Evolutionary conservation across 2,797 vertebrate species (phyloP).

Genomic region (Eutrigla gurnardus): DNA sequence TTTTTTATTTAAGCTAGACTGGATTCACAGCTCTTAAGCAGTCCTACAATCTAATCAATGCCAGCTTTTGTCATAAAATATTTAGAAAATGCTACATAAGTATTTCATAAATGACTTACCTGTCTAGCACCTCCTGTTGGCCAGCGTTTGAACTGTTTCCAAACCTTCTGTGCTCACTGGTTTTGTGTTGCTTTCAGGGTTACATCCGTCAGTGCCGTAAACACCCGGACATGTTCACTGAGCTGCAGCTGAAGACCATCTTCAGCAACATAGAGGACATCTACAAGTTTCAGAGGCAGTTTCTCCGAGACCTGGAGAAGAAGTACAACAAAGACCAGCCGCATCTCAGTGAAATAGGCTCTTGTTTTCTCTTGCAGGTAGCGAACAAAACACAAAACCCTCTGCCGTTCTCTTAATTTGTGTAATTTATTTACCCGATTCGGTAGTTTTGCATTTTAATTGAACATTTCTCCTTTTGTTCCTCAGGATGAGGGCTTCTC

Average conservation of each 20-base stretch:
- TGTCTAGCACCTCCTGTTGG: slow-evolving; percentile 65
- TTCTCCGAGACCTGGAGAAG: slow-evolving; percentile 95
- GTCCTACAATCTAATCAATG: background rate
- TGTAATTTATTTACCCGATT: background rate
- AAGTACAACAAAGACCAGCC: slow-evolving; percentile 95
- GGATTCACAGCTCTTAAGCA: background rate
- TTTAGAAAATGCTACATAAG: slow-evolving; percentile 11
- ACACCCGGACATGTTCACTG: slow-evolving; percentile 94
- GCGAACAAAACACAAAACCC: background rate
- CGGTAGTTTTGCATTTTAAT: background rate
- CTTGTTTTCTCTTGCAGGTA: slow-evolving; percentile 95
- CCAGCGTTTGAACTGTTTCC: slow-evolving; percentile 35
- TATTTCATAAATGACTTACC: background rate
- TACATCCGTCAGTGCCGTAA: slow-evolving; percentile 98
- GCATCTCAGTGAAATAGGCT: slow-evolving; percentile 96
- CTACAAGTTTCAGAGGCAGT: slow-evolving; percentile 97
- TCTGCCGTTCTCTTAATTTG: background rate
- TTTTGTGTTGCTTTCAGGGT: slow-evolving; percentile 83
- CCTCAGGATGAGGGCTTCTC: slow-evolving; percentile 93
- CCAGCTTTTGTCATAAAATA: background rate
- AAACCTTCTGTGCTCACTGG: background rate
- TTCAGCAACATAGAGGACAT: slow-evolving; percentile 99
- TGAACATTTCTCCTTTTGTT: slow-evolving; percentile 4
- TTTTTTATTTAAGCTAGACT: background rate
- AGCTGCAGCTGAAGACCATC: slow-evolving; percentile 91